Percentiles rank a stretch among this genome's conserved stretches.
phyloP scores from a whole-genome alignment of 64 coral and sea anemone genomes.

The Dendrophyllia cribrosa region DNA sequence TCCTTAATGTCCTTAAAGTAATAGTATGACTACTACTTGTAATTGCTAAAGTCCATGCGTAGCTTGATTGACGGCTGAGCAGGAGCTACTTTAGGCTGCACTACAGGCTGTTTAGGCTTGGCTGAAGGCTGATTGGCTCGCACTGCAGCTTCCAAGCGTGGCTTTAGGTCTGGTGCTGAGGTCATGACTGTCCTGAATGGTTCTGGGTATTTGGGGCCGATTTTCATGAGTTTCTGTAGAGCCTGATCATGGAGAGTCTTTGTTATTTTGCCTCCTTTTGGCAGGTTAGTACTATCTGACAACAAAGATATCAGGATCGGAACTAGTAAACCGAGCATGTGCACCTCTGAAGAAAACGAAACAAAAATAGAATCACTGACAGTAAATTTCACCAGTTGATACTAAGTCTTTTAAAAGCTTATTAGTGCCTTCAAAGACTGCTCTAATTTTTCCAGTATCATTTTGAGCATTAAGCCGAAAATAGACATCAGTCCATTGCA shows the following conservation, averaged over 20 bases:
- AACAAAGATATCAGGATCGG: conserved; percentile 88
- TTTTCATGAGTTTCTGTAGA: conserved; percentile 94
- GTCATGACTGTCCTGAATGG: conserved; percentile 96
- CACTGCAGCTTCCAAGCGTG: conserved; percentile 85
- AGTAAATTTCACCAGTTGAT: neutral
- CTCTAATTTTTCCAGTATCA: no score
- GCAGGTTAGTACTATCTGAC: conserved; percentile 36
- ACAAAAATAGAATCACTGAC: neutral
- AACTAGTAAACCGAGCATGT: conserved; percentile 83
- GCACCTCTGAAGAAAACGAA: conserved; percentile 72
- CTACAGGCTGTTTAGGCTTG: conserved; percentile 70
- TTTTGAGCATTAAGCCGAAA: no score
- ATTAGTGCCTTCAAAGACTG: no score
- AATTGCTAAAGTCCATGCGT: conserved; percentile 99
- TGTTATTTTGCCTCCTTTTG: conserved; percentile 67
- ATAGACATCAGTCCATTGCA: no score
- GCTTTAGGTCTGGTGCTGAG: conserved; percentile 83
- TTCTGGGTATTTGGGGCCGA: conserved; percentile 93
- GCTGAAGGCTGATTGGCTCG: conserved; percentile 77
- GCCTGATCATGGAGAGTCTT: conserved; percentile 85
- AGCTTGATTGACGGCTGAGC: conserved; percentile 93
- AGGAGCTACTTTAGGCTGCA: conserved; percentile 75
- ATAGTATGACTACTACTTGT: conserved; percentile 58
- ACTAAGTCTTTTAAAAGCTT: no score
- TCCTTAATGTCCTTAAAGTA: neutral